phyloP scores from a whole-genome alignment of 2,113 vertebrate genomes.

The Abramis brama region DNA sequence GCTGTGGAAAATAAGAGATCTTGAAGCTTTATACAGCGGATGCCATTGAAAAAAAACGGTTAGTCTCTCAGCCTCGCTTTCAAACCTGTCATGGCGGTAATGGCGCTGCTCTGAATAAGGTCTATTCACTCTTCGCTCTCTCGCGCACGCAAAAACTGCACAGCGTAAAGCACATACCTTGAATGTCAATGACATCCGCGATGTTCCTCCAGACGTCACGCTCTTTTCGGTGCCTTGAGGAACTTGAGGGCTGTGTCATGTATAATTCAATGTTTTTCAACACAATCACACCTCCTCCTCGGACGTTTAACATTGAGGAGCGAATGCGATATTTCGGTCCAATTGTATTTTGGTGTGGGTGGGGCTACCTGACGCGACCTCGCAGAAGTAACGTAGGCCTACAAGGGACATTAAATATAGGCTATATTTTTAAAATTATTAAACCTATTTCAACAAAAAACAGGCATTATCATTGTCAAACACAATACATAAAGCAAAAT shows the following conservation, averaged over 20 bases:
- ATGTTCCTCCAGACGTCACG: background rate
- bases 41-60: too few species aligned
- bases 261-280: background rate
- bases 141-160: background rate
- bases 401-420: background rate
- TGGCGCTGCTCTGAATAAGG: too few species aligned
- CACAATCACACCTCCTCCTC: background rate
- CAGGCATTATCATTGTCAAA: background rate
- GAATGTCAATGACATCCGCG: background rate
- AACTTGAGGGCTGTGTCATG: background rate
- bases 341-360: background rate
- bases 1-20: too few species aligned
- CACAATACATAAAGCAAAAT: background rate
- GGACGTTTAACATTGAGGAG: background rate
- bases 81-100: too few species aligned
- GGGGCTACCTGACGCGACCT: background rate
- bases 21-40: too few species aligned
- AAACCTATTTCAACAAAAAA: background rate
- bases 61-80: too few species aligned
- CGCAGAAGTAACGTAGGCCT: background rate
- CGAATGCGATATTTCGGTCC: background rate
- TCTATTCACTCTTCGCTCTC: background rate
- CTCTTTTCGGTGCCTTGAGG: background rate
- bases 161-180: background rate
- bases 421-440: background rate